Percentiles rank a stretch among this genome's conserved stretches.
phyloP scores from a whole-genome alignment of 2,888 invertebrate species.

The Clitarchus hookeri region DNA sequence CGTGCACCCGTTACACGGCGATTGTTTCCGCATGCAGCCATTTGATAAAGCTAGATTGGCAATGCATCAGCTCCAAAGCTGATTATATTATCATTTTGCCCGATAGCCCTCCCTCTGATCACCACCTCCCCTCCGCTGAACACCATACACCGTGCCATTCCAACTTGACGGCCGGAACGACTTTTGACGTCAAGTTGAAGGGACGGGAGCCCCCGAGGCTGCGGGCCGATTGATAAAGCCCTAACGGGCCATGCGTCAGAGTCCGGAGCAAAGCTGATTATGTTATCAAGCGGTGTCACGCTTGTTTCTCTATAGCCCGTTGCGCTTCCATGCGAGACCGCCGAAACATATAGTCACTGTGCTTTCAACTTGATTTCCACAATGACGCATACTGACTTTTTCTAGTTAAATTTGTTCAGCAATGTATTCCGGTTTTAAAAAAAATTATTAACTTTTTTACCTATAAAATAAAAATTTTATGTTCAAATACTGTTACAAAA shows the following conservation, averaged over 20 bases:
- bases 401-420: too few relatives aligned
- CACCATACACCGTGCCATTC: neutral
- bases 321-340: neutral
- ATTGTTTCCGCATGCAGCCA: constrained; percentile 39
- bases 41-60: constrained; percentile 43
- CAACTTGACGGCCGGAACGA: constrained; percentile 14
- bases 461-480: too few relatives aligned
- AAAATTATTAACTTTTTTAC: too few relatives aligned
- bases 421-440: too few relatives aligned
- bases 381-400: neutral
- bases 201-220: neutral
- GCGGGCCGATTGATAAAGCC: neutral
- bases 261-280: constrained; percentile 2
- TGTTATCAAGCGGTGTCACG: neutral
- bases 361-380: neutral
- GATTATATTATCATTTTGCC: constrained; percentile 39
- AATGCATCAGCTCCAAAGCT: constrained; percentile 42
- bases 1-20: constrained; percentile 28
- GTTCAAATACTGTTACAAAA: too few relatives aligned
- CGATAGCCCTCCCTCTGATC: constrained; percentile 20
- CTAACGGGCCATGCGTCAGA: neutral
- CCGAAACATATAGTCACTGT: neutral
- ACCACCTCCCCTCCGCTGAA: neutral
- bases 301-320: neutral
- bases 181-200: neutral